Percentiles rank a stretch among this genome's conserved stretches.
Evolutionary conservation across 2,797 vertebrate species (phyloP).

Genomic region (Acanthopagrus latus): DNA sequence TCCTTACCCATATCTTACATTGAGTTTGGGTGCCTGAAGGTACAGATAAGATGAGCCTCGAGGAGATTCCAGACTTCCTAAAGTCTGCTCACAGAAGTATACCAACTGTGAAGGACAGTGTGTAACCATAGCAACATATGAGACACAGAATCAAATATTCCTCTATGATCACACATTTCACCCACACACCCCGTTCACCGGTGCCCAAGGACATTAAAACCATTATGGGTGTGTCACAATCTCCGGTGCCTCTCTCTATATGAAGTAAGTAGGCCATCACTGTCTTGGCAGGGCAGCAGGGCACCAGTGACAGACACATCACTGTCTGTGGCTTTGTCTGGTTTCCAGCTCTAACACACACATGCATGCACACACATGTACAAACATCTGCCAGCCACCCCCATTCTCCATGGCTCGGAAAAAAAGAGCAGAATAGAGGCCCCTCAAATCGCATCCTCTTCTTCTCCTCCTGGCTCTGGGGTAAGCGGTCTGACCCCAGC

Average conservation of each 20-base stretch:
- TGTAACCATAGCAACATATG: too few relatives aligned
- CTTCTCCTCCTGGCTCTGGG: constrained; percentile 42
- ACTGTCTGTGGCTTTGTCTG: too few relatives aligned
- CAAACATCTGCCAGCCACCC: constrained; percentile 73
- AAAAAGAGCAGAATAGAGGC: constrained; percentile 1
- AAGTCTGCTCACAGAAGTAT: too few relatives aligned
- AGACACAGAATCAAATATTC: too few relatives aligned
- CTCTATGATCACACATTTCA: neutral
- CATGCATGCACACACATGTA: constrained; percentile 21
- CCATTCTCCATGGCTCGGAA: constrained; percentile 17
- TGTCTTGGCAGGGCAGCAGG: constrained; percentile 49
- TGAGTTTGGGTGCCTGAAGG: too few relatives aligned
- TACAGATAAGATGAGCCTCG: too few relatives aligned
- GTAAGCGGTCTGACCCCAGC: constrained; percentile 65
- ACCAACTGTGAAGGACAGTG: too few relatives aligned
- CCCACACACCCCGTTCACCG: neutral
- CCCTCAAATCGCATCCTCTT: constrained; percentile 27
- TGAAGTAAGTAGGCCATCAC: constrained; percentile 67
- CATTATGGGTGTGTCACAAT: constrained; percentile 52
- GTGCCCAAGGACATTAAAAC: constrained; percentile 35
- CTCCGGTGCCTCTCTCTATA: constrained; percentile 54
- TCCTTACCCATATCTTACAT: too few relatives aligned
- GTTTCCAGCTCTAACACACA: constrained; percentile 12
- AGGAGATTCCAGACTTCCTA: too few relatives aligned
- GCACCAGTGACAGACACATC: constrained; percentile 27